Evolutionary conservation across 2,113 vertebrate species (phyloP).

Genomic region (Chionis minor): DNA sequence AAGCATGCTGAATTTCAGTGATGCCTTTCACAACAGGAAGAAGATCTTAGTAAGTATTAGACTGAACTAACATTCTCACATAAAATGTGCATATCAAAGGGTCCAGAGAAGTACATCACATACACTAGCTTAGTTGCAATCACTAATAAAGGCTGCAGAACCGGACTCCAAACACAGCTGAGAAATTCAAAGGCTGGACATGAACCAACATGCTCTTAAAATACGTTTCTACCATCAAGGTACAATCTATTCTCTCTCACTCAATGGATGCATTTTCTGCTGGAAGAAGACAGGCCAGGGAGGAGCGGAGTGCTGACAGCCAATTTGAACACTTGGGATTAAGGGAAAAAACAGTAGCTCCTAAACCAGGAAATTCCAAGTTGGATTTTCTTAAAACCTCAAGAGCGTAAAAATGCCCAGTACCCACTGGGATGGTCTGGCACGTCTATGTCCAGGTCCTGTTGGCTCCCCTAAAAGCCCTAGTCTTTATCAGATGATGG

Average conservation of each 20-base stretch:
- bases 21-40: neutral
- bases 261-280: neutral
- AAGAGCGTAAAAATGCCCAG: neutral
- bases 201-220: neutral
- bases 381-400: neutral
- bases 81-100: neutral
- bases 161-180: neutral
- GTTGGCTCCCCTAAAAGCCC: neutral
- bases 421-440: neutral
- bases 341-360: neutral
- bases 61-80: neutral
- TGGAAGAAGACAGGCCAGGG: neutral
- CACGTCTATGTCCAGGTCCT: neutral
- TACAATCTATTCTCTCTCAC: neutral
- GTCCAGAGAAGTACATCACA: neutral
- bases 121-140: neutral
- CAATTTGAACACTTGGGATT: fast-evolving
- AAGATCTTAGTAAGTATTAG: neutral
- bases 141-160: neutral
- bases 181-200: neutral
- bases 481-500: neutral
- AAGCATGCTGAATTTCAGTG: neutral
- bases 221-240: neutral
- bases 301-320: neutral
- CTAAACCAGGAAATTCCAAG: neutral